A percentile compares a stretch with the other conserved stretches of the same genome.
Conservation (phyloP, 2,113 vertebrate species). For the Myocastor coypus region DNA sequence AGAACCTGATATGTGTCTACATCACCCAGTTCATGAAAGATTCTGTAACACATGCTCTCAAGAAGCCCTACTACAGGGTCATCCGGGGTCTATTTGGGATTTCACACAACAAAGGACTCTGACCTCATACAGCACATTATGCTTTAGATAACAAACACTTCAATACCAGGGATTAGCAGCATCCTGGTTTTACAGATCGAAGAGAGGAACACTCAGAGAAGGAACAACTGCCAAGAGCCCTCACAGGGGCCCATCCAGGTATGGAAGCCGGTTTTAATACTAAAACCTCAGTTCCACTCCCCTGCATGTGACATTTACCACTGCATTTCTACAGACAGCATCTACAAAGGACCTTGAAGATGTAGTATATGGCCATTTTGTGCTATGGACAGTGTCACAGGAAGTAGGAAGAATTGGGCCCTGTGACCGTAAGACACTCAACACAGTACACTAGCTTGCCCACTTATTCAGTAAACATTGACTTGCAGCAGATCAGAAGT, state of each 20-base stretch:
- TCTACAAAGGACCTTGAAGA: neutral
- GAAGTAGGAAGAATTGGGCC: neutral
- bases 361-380: neutral
- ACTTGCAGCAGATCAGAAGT: conserved; percentile 8
- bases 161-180: neutral
- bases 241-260: neutral
- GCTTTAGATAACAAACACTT: neutral
- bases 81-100: neutral
- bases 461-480: neutral
- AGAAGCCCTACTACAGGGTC: neutral
- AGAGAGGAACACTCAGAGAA: neutral
- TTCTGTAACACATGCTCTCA: neutral
- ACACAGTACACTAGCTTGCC: neutral
- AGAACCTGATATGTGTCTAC: neutral
- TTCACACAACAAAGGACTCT: neutral
- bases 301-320: neutral
- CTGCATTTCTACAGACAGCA: neutral
- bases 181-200: neutral
- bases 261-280: neutral
- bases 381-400: neutral
- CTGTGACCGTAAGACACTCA: neutral
- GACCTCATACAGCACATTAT: neutral
- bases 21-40: neutral
- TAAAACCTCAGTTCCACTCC: neutral
- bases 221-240: neutral